Base-by-base conservation (phyloP, 2,797 vertebrate species). In the Sebastes jordani region DNA sequence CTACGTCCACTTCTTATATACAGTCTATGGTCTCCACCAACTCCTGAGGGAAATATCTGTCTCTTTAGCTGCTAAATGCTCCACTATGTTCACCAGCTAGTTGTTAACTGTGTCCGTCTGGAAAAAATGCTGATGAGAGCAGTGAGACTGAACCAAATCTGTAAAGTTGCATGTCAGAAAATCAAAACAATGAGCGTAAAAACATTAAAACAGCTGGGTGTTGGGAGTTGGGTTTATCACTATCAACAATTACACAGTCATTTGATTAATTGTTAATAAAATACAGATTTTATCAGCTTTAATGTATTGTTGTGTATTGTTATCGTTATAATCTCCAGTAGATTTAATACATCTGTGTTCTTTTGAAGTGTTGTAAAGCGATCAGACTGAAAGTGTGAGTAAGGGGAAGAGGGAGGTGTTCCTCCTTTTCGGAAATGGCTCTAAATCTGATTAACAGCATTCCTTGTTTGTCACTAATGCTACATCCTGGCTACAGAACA, bases 371-470 rank as follows among this genome's bases (percentile, higher is more conserved):
- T 69, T 63, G 76, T 74, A 30, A 82, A 80, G 79, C 76, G 79
- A 77, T 86, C 61, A 54, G 30, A 89, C 83, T 83, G 60, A 83
- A 85, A 85, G 81, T 84, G 76, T 71, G 82, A 77, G 62, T 66
- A 25, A 49, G 16, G 13, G 67, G 27, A 5, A 22, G 58, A 27
- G 36, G 70, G 67, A 49, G 58, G 18, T 23, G 52, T 82, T 82
- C 84, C 83, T 88, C 80, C 85, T 91, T 89, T 92, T 88, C 20
- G 76, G 86, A 90, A 89, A 76, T 81, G 84, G 80, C 80, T 72
- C 80, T 81, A 95, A 94, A 93, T 93, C 91, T 85, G 89, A 93
- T 94, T 93, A 93, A 89, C 82, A 88, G 80, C 93, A 92, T 94
- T 95, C 92, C 88, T 80, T 81, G 86, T 93, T 92, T 92, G 90